A percentile compares a stretch with the other conserved stretches of the same genome.
These are phyloP conservation scores for Halictus quadricinctus DNA, from an alignment of 2,888 invertebrate genomes.

Conservation along the genomic window DNA sequence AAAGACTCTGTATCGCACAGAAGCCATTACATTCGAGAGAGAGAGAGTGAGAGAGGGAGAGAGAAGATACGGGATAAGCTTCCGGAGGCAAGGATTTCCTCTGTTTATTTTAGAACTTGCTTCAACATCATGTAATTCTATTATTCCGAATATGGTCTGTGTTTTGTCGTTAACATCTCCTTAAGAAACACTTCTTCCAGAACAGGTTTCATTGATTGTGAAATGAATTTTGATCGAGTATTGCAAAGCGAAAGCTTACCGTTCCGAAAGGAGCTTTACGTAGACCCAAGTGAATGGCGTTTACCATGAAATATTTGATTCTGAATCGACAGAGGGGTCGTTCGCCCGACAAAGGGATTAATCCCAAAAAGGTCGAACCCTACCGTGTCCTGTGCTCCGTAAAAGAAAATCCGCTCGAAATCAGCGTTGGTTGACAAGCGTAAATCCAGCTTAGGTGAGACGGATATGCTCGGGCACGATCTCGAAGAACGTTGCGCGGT, in stretches of 20 bases:
- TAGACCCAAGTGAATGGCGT: neutral
- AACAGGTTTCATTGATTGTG: neutral
- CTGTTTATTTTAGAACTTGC: neutral
- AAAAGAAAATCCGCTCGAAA: neutral
- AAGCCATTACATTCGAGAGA: neutral
- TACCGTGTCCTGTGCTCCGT: neutral
- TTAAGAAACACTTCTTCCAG: no score
- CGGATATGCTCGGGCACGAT: neutral
- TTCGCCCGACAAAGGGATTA: neutral
- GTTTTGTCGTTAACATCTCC: no score
- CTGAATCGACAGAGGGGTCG: neutral
- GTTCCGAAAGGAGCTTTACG: neutral
- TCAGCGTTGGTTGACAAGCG: neutral
- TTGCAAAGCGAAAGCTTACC: neutral
- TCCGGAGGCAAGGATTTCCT: neutral
- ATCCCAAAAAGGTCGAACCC: neutral
- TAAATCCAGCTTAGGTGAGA: neutral
- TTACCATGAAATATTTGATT: neutral
- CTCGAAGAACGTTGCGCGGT: neutral
- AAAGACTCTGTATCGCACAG: neutral
- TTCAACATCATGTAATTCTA: neutral
- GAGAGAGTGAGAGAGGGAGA: no score
- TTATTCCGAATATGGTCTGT: no score
- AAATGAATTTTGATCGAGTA: neutral
- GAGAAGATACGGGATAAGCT: neutral